These are phyloP conservation scores for Caenorhabditis macrosperma DNA, from an alignment of 2,888 invertebrate species.

Conservation along the genomic window DNA sequence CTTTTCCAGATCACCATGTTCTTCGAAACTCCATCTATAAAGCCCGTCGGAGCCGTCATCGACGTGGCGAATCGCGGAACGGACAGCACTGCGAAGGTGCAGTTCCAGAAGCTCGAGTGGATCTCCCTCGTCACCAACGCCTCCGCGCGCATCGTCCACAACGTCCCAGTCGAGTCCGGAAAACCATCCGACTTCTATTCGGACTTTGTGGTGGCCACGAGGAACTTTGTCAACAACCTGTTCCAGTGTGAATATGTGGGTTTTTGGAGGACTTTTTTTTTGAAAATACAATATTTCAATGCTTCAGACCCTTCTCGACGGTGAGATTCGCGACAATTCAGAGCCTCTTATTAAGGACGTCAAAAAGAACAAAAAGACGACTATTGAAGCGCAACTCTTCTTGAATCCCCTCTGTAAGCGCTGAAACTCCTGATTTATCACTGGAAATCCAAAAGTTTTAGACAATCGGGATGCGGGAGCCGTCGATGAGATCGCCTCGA, in stretches of 20 bases:
- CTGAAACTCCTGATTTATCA: not conserved
- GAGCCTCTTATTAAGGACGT: conserved; percentile 68
- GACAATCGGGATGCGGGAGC: conserved; percentile 58
- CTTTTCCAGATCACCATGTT: conserved; percentile 64
- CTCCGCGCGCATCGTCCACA: conserved; percentile 59
- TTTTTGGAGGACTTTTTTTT: not conserved
- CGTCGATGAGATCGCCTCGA: conserved; percentile 46
- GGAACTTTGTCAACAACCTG: conserved; percentile 63
- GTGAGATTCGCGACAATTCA: conserved; percentile 59
- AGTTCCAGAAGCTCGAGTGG: conserved; percentile 66
- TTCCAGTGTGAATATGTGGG: conserved; percentile 55
- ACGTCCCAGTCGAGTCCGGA: conserved; percentile 48
- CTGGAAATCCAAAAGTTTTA: no score
- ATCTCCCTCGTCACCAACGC: conserved; percentile 67
- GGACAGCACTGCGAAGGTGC: conserved; percentile 57
- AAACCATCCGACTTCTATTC: conserved; percentile 65
- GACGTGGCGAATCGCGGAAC: conserved; percentile 61
- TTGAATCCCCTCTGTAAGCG: conserved; percentile 62
- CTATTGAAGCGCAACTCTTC: conserved; percentile 67
- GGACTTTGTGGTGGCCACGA: conserved; percentile 62
- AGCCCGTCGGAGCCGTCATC: conserved; percentile 57
- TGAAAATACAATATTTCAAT: not conserved
- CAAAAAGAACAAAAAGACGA: conserved; percentile 67
- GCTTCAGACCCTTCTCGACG: conserved; percentile 63
- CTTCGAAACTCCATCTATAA: conserved; percentile 62